Percentiles rank a stretch among this genome's conserved stretches.
phyloP scores from a whole-genome alignment of 2,888 invertebrate species.

The Drosophila acutilabella region DNA sequence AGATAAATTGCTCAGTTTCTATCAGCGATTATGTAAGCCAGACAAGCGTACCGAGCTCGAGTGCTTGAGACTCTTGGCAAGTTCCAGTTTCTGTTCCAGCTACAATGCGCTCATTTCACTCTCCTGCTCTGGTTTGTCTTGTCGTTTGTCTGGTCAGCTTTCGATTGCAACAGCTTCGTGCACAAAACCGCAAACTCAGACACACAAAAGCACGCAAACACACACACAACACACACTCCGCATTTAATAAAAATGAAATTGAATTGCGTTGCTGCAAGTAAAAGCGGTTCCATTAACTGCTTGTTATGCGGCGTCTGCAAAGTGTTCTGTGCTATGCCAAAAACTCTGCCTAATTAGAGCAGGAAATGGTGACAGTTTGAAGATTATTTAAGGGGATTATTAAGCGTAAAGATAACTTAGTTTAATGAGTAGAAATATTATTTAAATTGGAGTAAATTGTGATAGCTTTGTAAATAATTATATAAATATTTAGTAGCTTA shows the following conservation, averaged over 20 bases:
- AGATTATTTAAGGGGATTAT: neutral
- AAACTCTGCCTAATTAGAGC: neutral
- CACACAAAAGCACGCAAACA: constrained; percentile 12
- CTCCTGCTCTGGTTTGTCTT: constrained; percentile 67
- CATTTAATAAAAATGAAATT: constrained; percentile 52
- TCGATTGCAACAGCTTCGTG: constrained; percentile 65
- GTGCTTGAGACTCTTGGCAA: constrained; percentile 11
- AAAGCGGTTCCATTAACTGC: constrained; percentile 52
- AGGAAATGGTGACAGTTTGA: neutral
- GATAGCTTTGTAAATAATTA: no score
- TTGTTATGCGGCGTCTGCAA: constrained; percentile 19
- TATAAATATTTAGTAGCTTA: no score
- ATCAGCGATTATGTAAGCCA: constrained; percentile 60
- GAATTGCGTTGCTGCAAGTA: constrained; percentile 57
- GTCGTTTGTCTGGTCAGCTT: constrained; percentile 60
- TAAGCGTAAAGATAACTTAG: no score
- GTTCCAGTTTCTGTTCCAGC: constrained; percentile 42
- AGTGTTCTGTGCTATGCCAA: constrained; percentile 38
- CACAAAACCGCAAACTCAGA: constrained; percentile 9
- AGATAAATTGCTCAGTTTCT: constrained; percentile 71
- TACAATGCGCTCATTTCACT: constrained; percentile 44
- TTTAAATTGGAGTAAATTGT: no score
- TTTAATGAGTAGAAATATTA: no score
- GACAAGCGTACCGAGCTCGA: constrained; percentile 39
- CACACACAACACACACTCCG: constrained; percentile 7